Evolutionary conservation across 1,140 invertebrate species (phyloP).

Genomic region (Cydia fagiglandana): DNA sequence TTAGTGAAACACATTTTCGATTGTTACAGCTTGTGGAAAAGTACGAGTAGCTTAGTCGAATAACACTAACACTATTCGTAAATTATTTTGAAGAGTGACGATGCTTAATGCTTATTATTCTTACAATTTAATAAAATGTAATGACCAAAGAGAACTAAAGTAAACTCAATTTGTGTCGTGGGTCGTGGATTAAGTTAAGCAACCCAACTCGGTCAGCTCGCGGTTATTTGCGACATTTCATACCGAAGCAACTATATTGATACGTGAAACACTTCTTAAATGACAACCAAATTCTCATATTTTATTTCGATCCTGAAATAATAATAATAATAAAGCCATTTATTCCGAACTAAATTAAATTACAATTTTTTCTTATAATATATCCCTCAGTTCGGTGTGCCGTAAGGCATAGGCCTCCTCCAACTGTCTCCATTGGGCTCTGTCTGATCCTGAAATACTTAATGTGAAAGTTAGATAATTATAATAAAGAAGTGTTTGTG

Average conservation of each 20-base stretch:
- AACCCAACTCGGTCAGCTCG: slow-evolving; percentile 33
- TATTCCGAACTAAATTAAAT: no score
- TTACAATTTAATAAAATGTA: not conserved
- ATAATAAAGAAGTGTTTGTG: not conserved
- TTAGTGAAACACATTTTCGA: no score
- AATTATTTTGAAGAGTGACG: not conserved
- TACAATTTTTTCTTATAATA: no score
- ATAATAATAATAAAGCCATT: no score
- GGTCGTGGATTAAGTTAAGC: slow-evolving; percentile 21
- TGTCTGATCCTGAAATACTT: not conserved
- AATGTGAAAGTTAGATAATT: not conserved
- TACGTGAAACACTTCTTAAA: slow-evolving; percentile 30
- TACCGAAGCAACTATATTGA: slow-evolving; percentile 12
- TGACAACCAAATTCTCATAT: slow-evolving; percentile 13
- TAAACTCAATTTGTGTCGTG: not conserved
- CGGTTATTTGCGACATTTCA: slow-evolving; percentile 34
- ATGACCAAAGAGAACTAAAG: not conserved
- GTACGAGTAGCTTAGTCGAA: not conserved
- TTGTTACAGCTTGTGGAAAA: no score
- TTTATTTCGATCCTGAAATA: not conserved
- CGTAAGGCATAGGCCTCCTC: no score
- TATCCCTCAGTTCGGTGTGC: no score
- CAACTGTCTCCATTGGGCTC: no score
- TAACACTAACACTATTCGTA: not conserved
- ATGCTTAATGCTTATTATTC: not conserved